phyloP scores from a whole-genome alignment of 2,888 invertebrate genomes.

The Caenorhabditis macrosperma region DNA sequence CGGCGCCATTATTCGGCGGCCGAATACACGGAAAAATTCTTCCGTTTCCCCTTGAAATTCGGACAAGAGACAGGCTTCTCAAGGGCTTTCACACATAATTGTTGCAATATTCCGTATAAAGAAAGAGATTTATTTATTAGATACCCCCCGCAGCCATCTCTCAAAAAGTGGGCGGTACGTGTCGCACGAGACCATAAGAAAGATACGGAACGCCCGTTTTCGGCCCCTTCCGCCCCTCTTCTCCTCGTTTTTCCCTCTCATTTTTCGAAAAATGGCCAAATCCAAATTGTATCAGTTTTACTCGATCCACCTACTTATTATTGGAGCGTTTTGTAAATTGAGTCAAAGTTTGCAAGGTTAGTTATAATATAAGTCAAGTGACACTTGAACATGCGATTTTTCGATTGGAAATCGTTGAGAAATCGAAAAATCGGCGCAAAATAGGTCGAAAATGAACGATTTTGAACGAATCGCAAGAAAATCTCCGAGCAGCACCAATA shows the following conservation, averaged over 20 bases:
- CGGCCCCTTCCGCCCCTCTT: background rate
- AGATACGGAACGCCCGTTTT: background rate
- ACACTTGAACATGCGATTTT: background rate
- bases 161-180: constrained; percentile 26
- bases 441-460: background rate
- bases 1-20: background rate
- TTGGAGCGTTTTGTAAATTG: background rate
- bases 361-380: constrained; percentile 11
- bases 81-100: constrained; percentile 3
- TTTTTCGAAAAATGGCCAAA: background rate
- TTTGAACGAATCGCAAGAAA: too few species aligned
- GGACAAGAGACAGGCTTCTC: background rate
- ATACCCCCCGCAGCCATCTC: too few species aligned
- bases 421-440: background rate
- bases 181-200: too few species aligned
- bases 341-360: background rate
- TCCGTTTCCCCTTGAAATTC: background rate
- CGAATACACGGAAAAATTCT: too few species aligned
- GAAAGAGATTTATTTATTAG: constrained; percentile 33
- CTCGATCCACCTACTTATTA: background rate
- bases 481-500: too few species aligned
- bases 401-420: background rate
- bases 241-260: background rate
- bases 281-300: background rate
- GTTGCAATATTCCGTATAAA: background rate